These are phyloP conservation scores for Magallana ariakensis DNA, from an alignment of 1,140 invertebrate genomes.

Conservation along the genomic window DNA sequence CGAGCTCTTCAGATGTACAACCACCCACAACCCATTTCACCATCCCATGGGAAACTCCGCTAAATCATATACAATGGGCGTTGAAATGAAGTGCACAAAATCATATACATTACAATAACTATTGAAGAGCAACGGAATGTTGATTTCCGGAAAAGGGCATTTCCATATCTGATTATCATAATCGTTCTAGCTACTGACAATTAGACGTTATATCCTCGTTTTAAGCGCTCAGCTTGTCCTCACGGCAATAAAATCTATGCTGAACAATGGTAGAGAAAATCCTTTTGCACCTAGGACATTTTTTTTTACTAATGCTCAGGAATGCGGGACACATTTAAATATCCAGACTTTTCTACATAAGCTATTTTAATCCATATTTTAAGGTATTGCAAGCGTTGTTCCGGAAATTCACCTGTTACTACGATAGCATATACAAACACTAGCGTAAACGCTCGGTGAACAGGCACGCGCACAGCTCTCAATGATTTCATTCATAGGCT, in stretches of 20 bases:
- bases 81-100: background rate
- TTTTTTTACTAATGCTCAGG: background rate
- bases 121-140: background rate
- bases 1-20: background rate
- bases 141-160: background rate
- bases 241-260: background rate
- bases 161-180: background rate
- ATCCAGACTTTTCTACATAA: background rate
- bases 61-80: background rate
- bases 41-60: background rate
- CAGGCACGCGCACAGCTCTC: slow-evolving; percentile 8
- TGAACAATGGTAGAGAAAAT: background rate
- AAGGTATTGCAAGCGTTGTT: background rate
- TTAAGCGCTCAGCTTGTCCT: background rate
- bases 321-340: slow-evolving; percentile 16
- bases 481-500: slow-evolving; percentile 36
- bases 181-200: background rate
- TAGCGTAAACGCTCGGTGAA: slow-evolving; percentile 1
- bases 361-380: slow-evolving; percentile 15
- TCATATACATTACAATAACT: background rate
- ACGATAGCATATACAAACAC: slow-evolving; percentile 28
- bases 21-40: background rate
- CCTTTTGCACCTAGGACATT: background rate
- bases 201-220: background rate
- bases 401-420: slow-evolving; percentile 35